Conservation (phyloP, 2,888 invertebrate genomes). For the Schrankia costaestrigalis region DNA sequence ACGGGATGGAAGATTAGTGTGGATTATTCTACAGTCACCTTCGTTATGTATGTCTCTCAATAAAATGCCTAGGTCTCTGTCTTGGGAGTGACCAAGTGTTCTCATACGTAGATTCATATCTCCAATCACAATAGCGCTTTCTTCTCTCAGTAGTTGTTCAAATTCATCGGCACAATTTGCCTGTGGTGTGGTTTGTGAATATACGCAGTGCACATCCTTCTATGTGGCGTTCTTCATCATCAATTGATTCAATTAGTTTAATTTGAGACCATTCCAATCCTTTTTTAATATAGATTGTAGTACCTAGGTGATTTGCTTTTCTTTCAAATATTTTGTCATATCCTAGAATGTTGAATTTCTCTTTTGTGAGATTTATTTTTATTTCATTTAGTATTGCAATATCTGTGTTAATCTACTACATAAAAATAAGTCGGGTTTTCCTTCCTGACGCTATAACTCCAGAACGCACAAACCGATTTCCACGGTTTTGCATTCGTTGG, state of each 20-base stretch:
- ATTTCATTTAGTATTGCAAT: not conserved
- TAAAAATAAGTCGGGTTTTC: no score
- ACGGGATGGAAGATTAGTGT: not conserved
- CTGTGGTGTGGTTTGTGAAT: not conserved
- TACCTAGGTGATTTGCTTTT: not conserved
- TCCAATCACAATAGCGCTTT: not conserved
- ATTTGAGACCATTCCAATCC: not conserved
- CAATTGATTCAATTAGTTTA: not conserved
- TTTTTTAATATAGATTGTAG: not conserved
- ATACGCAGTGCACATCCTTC: not conserved
- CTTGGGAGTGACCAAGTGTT: not conserved
- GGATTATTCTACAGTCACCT: not conserved
- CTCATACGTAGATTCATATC: not conserved
- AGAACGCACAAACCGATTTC: no score
- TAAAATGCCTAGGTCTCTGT: not conserved
- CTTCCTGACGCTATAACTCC: no score
- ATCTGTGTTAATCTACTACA: no score
- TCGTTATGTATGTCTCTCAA: not conserved
- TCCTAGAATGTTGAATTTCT: not conserved
- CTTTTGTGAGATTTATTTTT: not conserved
- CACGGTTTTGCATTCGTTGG: no score
- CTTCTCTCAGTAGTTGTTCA: not conserved
- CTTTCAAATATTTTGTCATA: not conserved
- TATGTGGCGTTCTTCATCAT: not conserved
- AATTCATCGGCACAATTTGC: not conserved